Evolutionary conservation across 2,888 invertebrate genomes (phyloP).

Genomic region (Hemithea aestivaria): DNA sequence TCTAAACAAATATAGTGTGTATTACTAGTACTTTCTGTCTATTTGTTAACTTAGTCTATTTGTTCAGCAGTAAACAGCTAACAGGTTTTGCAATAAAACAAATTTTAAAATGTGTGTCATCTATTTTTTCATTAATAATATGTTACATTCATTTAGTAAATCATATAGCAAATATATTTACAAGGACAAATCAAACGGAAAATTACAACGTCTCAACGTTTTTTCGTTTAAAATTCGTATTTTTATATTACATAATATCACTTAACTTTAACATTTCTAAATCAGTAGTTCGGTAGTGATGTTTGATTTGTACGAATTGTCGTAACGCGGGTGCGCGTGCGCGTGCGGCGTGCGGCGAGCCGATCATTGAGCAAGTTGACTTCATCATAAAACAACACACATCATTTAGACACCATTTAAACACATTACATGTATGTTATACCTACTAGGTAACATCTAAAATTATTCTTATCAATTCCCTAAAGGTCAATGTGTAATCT

Average conservation of each 20-base stretch:
- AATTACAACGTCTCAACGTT: slow-evolving; percentile 69
- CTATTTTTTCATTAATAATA: slow-evolving; percentile 78
- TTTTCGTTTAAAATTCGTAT: slow-evolving; percentile 77
- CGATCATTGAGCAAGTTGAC: slow-evolving; percentile 22
- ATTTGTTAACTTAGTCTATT: too few relatives aligned
- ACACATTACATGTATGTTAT: slow-evolving; percentile 8
- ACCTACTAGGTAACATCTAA: slow-evolving; percentile 10
- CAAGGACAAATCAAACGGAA: slow-evolving; percentile 74
- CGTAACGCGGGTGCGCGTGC: too few relatives aligned
- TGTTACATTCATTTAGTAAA: slow-evolving; percentile 78
- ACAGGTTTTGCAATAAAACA: slow-evolving; percentile 45
- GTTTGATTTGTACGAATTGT: slow-evolving; percentile 46
- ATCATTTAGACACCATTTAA: slow-evolving; percentile 7
- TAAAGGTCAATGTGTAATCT: slow-evolving; percentile 5
- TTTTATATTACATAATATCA: slow-evolving; percentile 76
- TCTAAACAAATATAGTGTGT: too few relatives aligned
- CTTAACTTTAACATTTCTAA: slow-evolving; percentile 68
- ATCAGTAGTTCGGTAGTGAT: slow-evolving; percentile 66
- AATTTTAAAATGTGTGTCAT: slow-evolving; percentile 69
- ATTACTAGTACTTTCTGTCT: too few relatives aligned
- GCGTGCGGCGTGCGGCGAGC: too few relatives aligned
- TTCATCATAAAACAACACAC: slow-evolving; percentile 6
- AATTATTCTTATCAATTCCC: slow-evolving; percentile 15
- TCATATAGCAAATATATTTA: slow-evolving; percentile 79
- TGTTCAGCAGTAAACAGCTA: too few relatives aligned